phyloP scores from a whole-genome alignment of 2,888 invertebrate genomes.

The Macaria liturata region DNA sequence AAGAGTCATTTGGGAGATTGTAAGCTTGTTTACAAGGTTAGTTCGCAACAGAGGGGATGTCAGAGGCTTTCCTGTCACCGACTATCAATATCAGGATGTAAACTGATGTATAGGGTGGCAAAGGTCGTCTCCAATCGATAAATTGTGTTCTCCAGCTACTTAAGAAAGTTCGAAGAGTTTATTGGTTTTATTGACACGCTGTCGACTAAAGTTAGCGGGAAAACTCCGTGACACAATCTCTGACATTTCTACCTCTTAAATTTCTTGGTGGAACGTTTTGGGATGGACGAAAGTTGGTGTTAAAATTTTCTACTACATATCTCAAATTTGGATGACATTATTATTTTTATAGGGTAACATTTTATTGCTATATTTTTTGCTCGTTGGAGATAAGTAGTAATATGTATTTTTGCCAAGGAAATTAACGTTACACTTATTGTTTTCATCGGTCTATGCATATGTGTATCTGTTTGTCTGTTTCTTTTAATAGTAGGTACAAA shows the following conservation, averaged over 20 bases:
- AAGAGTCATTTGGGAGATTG: slow-evolving; percentile 39
- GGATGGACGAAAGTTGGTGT: background rate
- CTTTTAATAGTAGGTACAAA: too few relatives aligned
- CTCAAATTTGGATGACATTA: too few relatives aligned
- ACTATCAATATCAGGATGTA: slow-evolving; percentile 77
- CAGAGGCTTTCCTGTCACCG: slow-evolving; percentile 67
- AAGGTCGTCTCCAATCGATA: slow-evolving; percentile 75
- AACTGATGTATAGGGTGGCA: slow-evolving; percentile 77
- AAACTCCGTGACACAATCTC: slow-evolving; percentile 15
- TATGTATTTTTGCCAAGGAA: too few relatives aligned
- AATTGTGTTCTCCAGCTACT: slow-evolving; percentile 72
- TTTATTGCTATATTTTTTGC: too few relatives aligned
- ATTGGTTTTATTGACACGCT: slow-evolving; percentile 74
- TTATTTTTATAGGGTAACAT: too few relatives aligned
- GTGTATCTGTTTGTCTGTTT: too few relatives aligned
- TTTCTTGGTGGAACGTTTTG: slow-evolving; percentile 1
- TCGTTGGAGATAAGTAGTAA: too few relatives aligned
- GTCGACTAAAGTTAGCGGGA: slow-evolving; percentile 52
- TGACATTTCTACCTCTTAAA: slow-evolving; percentile 6
- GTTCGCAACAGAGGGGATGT: slow-evolving; percentile 55
- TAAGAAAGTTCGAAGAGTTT: slow-evolving; percentile 71
- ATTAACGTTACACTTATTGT: too few relatives aligned
- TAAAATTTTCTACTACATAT: too few relatives aligned
- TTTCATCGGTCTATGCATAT: too few relatives aligned
- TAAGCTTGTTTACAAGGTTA: slow-evolving; percentile 20